Evolutionary conservation across 2,113 vertebrate genomes (phyloP).

Genomic region (Stegostoma tigrinum): DNA sequence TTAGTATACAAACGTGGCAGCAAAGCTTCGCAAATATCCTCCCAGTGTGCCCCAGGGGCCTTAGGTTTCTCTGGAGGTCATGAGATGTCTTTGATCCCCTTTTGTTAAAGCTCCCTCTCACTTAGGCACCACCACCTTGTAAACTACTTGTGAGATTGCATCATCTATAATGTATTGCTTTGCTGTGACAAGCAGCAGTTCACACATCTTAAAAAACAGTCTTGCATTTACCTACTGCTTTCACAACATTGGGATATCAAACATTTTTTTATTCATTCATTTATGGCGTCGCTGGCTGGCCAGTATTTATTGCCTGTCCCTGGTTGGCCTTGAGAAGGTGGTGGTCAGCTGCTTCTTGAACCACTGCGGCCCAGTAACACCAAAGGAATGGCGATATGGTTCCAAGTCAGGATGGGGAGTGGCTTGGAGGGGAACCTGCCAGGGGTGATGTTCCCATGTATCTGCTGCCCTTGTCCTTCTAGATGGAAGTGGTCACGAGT

Average conservation of each 20-base stretch:
- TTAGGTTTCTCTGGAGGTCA: background rate
- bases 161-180: background rate
- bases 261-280: too few relatives aligned
- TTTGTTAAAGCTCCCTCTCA: background rate
- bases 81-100: background rate
- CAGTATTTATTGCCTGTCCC: too few relatives aligned
- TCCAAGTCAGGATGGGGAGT: too few relatives aligned
- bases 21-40: background rate
- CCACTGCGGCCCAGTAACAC: too few relatives aligned
- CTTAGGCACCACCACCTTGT: background rate
- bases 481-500: too few relatives aligned
- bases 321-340: too few relatives aligned
- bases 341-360: too few relatives aligned
- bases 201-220: background rate
- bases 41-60: background rate
- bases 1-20: background rate
- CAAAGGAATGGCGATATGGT: too few relatives aligned
- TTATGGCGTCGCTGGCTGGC: too few relatives aligned
- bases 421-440: too few relatives aligned
- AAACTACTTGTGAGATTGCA: background rate
- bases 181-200: background rate
- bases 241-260: background rate
- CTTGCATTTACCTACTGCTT: background rate
- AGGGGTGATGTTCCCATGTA: too few relatives aligned
- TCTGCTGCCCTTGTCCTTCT: too few relatives aligned